Evolutionary conservation across 2,113 vertebrate genomes (phyloP).

Genomic region (Clarias macrocephalus): DNA sequence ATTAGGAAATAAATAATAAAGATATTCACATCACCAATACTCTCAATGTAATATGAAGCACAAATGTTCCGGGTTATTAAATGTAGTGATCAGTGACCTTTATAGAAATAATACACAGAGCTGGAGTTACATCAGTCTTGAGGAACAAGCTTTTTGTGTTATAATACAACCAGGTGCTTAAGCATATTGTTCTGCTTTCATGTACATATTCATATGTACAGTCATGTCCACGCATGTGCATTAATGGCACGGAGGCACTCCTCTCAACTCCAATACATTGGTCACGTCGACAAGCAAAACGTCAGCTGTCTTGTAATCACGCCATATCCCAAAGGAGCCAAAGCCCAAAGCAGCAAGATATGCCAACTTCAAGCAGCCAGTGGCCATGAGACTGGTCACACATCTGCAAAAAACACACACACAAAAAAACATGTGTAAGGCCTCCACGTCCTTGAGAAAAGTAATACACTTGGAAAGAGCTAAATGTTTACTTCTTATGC

Average conservation of each 20-base stretch:
- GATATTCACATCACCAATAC: constrained; percentile 25
- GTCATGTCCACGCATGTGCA: constrained; percentile 5
- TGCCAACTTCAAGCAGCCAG: constrained; percentile 56
- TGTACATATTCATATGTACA: background rate
- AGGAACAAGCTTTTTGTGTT: background rate
- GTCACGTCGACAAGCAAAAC: constrained; percentile 24
- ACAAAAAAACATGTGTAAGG: background rate
- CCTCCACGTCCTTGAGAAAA: background rate
- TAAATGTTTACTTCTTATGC: background rate
- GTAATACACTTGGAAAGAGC: background rate
- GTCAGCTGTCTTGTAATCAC: constrained; percentile 32
- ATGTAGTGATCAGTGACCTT: background rate
- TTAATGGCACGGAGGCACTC: constrained; percentile 59
- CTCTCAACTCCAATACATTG: constrained; percentile 45
- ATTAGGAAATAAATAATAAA: constrained; percentile 20
- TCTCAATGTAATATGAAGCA: constrained; percentile 15
- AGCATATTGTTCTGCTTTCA: constrained; percentile 6
- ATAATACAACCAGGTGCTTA: constrained; percentile 28
- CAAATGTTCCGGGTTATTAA: constrained; percentile 13
- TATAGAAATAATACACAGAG: constrained; percentile 35
- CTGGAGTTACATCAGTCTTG: background rate
- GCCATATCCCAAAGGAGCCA: constrained; percentile 10
- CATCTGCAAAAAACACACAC: constrained; percentile 58
- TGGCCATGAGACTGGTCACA: constrained; percentile 54
- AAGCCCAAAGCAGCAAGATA: constrained; percentile 33